Base-by-base conservation (phyloP, 2,113 vertebrate genomes). In the Cochlearius cochlearius region DNA sequence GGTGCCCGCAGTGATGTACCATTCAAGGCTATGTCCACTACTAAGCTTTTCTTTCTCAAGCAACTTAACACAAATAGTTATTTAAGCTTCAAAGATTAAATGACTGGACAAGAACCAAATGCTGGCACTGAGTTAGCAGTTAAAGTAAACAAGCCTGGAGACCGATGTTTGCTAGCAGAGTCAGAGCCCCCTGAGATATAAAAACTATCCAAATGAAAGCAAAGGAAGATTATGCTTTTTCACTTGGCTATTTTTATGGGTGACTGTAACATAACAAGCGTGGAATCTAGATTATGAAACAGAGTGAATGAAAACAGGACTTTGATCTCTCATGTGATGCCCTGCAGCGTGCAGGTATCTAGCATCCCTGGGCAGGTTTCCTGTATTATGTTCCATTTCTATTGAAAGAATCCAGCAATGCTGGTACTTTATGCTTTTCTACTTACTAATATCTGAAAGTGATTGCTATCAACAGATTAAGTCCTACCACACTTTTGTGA, bases 1-100 rank as follows among this genome's bases (percentile, higher is more conserved):
- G 18, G 45, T 10, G 60, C 67, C 68, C 5, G 6, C 68, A 52
- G 66, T 2, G 60, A 66, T 14, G 75, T 5, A 63, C 86, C 91
- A 76, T 36, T 72, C 96, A 77, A 72, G 91, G 79, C 92, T 26
- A 21, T 7, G 69, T 30, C 89, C 88, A 77, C 63, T 18, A 27
- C 50, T 3, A 19, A 87, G 86, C 84, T 86, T 80, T 88, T 82
- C 66, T n/a, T 94, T 96, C 91, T 92, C 94, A 83, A 91, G 90
- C 83, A 93, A 82, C 78, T 94, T 69, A 59, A 88, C 79, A 75
- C 76, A 73, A 95, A 93, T 72, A 95, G 75, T 83, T 94, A 73
- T 86, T 96, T 91, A 94, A 96, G 88, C 89, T 92, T 73, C 92
- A 90, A 83, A 90, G 88, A 87, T 85, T 47, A 96, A 86, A 71